phyloP scores from a whole-genome alignment of 2,113 vertebrate species.

The Hippoglossus stenolepis region DNA sequence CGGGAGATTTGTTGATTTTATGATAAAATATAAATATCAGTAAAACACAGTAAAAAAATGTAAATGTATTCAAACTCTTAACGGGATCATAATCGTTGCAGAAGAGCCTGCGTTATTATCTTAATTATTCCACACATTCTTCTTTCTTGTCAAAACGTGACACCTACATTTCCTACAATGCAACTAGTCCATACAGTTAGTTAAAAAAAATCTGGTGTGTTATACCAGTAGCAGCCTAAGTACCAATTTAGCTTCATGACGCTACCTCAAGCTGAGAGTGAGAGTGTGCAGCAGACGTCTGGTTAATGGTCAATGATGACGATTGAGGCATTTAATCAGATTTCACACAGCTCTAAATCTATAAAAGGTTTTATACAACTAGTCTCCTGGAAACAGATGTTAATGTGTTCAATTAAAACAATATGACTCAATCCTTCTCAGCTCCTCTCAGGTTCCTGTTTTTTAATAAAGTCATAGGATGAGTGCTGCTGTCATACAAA shows the following conservation, averaged over 20 bases:
- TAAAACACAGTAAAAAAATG: too few species aligned
- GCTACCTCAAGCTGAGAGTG: background rate
- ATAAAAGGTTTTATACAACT: background rate
- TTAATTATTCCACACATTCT: background rate
- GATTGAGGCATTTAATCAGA: background rate
- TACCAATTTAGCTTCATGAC: background rate
- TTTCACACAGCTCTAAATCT: background rate
- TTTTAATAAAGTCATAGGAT: too few species aligned
- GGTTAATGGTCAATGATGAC: background rate
- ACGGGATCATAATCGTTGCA: background rate
- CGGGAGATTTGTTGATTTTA: background rate
- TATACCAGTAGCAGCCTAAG: background rate
- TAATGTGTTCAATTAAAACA: background rate
- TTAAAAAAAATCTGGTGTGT: background rate
- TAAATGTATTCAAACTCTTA: background rate
- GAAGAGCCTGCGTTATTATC: background rate
- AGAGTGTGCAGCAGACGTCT: background rate
- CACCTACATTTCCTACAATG: background rate
- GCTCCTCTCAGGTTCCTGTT: too few species aligned
- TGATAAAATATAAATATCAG: too few species aligned
- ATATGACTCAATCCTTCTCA: too few species aligned
- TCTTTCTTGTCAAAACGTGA: background rate
- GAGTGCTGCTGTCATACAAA: background rate
- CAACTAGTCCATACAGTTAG: background rate
- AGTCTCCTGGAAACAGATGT: background rate